Conservation (phyloP, 2,113 vertebrate species). For the Peromyscus leucopus region DNA sequence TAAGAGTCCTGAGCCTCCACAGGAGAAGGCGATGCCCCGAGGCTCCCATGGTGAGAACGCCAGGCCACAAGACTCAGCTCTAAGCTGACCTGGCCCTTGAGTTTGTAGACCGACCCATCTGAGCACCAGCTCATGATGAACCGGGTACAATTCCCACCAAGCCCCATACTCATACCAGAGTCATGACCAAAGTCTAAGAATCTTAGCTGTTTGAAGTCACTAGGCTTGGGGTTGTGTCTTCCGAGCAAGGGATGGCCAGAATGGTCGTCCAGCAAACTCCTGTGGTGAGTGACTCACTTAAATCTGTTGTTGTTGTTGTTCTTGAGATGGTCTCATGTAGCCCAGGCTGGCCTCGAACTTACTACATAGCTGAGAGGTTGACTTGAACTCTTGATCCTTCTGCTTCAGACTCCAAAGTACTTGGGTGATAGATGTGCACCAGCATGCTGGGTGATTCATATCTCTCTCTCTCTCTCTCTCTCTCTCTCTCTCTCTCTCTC, state of each 20-base stretch:
- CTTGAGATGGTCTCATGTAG: not conserved
- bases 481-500: not conserved
- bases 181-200: not conserved
- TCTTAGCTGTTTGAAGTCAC: not conserved
- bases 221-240: not conserved
- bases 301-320: not conserved
- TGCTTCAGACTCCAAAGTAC: not conserved
- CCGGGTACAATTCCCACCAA: not conserved
- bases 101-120: not conserved
- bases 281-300: not conserved
- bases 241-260: not conserved
- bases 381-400: not conserved
- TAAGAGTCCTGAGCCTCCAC: not conserved
- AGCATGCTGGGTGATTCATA: not conserved
- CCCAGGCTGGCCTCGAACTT: not conserved
- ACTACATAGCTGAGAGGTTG: not conserved
- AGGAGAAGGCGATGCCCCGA: not conserved
- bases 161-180: fast-evolving
- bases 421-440: not conserved
- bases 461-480: fast-evolving
- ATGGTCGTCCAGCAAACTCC: not conserved
- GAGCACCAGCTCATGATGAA: not conserved
- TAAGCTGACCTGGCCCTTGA: not conserved
- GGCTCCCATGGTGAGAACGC: fast-evolving
- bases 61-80: not conserved